Percentiles rank a stretch among this genome's conserved stretches.
phyloP scores from a whole-genome alignment of 2,797 vertebrate species.

The Kryptolebias ocellatus region DNA sequence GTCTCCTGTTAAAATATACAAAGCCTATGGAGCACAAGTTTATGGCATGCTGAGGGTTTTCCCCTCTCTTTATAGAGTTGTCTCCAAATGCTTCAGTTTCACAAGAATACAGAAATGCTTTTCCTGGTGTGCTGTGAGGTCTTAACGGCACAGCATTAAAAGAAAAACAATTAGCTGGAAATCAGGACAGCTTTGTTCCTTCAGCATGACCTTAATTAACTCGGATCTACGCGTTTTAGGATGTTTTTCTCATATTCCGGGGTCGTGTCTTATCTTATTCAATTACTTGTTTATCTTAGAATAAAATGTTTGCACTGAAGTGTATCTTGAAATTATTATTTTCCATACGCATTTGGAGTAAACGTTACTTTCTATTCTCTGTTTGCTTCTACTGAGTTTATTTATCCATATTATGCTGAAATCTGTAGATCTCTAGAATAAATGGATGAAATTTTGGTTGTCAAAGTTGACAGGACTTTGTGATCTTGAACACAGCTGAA shows the following conservation, averaged over 20 bases:
- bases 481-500: not conserved
- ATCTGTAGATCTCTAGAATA: too few relatives aligned
- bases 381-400: not conserved
- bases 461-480: too few relatives aligned
- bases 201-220: conserved; percentile 39
- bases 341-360: not conserved
- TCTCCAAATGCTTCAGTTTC: conserved; percentile 1
- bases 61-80: not conserved
- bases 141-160: conserved; percentile 12
- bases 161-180: conserved; percentile 38
- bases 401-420: not conserved
- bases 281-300: not conserved
- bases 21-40: conserved; percentile 17
- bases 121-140: conserved; percentile 1
- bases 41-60: conserved; percentile 2
- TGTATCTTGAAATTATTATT: not conserved
- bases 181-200: conserved; percentile 51
- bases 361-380: not conserved
- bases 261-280: too few relatives aligned
- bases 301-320: not conserved
- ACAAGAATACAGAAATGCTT: conserved; percentile 8
- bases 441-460: too few relatives aligned
- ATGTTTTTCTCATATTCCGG: not conserved
- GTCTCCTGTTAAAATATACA: conserved; percentile 12
- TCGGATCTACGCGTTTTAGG: conserved; percentile 13